Conservation (phyloP, 2,797 vertebrate species). For the Antrozous pallidus region DNA sequence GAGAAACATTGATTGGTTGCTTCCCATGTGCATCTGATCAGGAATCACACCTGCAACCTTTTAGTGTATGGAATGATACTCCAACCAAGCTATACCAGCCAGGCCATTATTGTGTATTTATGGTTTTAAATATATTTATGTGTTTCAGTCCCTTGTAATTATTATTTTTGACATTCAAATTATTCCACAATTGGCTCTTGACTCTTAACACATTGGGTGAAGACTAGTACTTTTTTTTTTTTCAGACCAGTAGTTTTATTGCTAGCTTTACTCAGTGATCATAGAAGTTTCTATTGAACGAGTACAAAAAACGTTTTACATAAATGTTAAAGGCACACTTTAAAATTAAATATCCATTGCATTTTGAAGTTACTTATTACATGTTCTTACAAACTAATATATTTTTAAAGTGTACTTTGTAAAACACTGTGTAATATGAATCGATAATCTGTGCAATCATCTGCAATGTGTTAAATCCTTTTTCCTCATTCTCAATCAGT, state of each 20-base stretch:
- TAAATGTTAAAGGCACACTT: too few relatives aligned
- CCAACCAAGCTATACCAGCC: neutral
- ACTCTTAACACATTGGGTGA: neutral
- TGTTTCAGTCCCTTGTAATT: neutral
- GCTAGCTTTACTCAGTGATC: too few relatives aligned
- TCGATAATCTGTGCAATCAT: too few relatives aligned
- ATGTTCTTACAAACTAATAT: too few relatives aligned
- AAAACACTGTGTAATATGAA: too few relatives aligned
- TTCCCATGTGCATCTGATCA: neutral
- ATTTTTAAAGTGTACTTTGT: too few relatives aligned
- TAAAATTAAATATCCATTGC: too few relatives aligned
- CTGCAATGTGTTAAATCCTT: neutral
- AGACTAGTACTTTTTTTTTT: too few relatives aligned
- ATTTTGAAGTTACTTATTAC: too few relatives aligned
- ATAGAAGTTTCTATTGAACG: too few relatives aligned
- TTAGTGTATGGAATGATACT: neutral
- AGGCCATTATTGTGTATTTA: neutral
- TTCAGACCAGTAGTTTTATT: too few relatives aligned
- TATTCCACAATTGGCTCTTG: neutral
- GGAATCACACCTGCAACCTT: neutral
- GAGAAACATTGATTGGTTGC: neutral
- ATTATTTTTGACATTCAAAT: slow-evolving; percentile 38
- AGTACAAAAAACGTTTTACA: too few relatives aligned
- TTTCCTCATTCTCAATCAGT: neutral
- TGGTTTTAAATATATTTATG: slow-evolving; percentile 25